Evolutionary conservation across 2,888 invertebrate genomes (phyloP).

Genomic region (Apeira syringaria): DNA sequence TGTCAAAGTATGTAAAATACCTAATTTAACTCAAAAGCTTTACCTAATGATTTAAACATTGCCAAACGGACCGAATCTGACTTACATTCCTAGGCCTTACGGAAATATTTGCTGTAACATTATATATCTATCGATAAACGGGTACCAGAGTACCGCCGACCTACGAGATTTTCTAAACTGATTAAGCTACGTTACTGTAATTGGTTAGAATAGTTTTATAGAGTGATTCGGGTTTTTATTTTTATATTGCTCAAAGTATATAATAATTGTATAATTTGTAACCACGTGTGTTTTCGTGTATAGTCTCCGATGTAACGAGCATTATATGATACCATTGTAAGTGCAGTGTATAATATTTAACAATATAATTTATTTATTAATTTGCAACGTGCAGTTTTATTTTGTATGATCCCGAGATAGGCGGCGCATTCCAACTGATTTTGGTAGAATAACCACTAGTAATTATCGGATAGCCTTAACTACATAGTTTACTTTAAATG

Average conservation of each 20-base stretch:
- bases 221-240: conserved; percentile 78
- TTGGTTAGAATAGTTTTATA: conserved; percentile 55
- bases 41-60: conserved; percentile 50
- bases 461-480: too few species aligned
- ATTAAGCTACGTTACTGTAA: conserved; percentile 24
- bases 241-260: conserved; percentile 81
- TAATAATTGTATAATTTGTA: conserved; percentile 65
- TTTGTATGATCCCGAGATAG: conserved; percentile 15
- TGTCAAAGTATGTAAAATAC: conserved; percentile 24
- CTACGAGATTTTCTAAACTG: conserved; percentile 22
- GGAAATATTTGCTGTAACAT: conserved; percentile 35
- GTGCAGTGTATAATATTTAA: conserved; percentile 81
- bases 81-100: conserved; percentile 69
- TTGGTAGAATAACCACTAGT: too few species aligned
- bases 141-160: conserved; percentile 47
- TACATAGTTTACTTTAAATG: too few species aligned
- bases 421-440: too few species aligned
- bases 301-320: conserved; percentile 74
- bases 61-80: conserved; percentile 58
- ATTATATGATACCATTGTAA: conserved; percentile 70
- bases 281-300: conserved; percentile 74
- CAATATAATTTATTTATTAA: conserved; percentile 83
- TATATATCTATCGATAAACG: conserved; percentile 15
- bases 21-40: conserved; percentile 44
- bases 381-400: conserved; percentile 66